Evolutionary conservation across 2,888 invertebrate genomes (phyloP).

Genomic region (Zygogramma bicolorata): DNA sequence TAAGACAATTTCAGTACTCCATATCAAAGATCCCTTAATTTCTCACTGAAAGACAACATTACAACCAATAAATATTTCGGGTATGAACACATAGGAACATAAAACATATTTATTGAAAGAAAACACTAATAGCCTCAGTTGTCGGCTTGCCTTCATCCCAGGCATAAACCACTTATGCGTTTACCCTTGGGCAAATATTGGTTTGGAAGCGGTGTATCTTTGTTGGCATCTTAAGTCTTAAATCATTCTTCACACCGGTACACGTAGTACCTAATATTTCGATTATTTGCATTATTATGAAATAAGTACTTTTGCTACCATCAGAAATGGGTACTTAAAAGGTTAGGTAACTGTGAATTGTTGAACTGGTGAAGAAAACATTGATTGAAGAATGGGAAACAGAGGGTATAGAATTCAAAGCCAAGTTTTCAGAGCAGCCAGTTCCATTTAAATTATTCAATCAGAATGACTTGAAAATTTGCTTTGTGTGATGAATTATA

Average conservation of each 20-base stretch:
- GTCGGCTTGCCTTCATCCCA: conserved; percentile 16
- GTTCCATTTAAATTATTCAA: no score
- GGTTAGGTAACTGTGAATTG: no score
- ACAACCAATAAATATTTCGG: not conserved
- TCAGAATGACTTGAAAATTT: no score
- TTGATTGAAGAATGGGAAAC: no score
- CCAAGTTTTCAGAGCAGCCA: no score
- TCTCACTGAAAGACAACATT: not conserved
- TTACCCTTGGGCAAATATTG: conserved; percentile 28
- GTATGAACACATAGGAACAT: not conserved
- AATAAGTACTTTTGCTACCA: conserved; percentile 18
- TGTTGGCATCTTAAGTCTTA: conserved; percentile 13
- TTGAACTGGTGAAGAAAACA: no score
- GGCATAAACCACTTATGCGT: conserved; percentile 25
- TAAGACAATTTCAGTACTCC: no score
- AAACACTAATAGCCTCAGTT: not conserved
- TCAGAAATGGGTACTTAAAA: no score
- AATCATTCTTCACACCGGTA: conserved; percentile 21
- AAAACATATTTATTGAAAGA: not conserved
- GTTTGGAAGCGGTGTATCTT: conserved; percentile 25
- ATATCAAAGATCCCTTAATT: no score
- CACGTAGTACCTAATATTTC: conserved; percentile 26
- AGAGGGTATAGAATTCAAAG: no score
- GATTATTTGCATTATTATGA: conserved; percentile 31
- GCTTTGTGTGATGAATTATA: no score